Base-by-base conservation (phyloP, 2,113 vertebrate genomes). In the Chionomys nivalis region DNA sequence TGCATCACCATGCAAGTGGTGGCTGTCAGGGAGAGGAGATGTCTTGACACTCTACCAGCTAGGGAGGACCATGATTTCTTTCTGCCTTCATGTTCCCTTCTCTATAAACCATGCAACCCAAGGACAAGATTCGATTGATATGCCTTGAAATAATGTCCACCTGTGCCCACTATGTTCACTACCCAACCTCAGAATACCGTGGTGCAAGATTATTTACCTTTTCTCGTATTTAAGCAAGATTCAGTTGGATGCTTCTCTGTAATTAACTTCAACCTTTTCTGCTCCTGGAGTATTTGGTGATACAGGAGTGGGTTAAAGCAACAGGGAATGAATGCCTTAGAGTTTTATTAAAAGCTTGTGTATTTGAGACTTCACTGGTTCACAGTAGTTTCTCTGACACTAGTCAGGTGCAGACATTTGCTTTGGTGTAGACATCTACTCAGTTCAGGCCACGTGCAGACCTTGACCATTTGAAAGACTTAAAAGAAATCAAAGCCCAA, bases 401-500 rank as follows among this genome's bases (percentile, higher is more conserved):
- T 68, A 36, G 28, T 87, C 63, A 87, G 42, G 63, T 23, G 28
- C 31, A 87, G 63, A 68, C 47, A 82, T 95, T 90, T 76, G 12
- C 26, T 76, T 76, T 76, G 75, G 23, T 44, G 39, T 76, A 76
- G 42, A 28, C 23, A 24, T 75, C 39, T 44, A 94, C 66, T 58
- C 90, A 63, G 33, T 58, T 55, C 52, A 85, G 89, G 58, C 86
- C 52, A 95, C 16, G 66, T 87, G 7, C 76, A 86, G 73, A 66
- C 75, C 33, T 55, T 79, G 39, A 47, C 75, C 90, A 68, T 52
- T n/a, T 87, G 19, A 91, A 95, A 91, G 66, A 65, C 26, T 89
- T 94, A 47, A 86, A 90, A 78, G 47, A 33, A 55, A 79, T 16
- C 21, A 86, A 83, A 87, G 44, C 42, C 82, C 61, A 96, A 88